Evolutionary conservation across 2,888 invertebrate genomes (phyloP).

Genomic region (Neuroscelio doddi): DNA sequence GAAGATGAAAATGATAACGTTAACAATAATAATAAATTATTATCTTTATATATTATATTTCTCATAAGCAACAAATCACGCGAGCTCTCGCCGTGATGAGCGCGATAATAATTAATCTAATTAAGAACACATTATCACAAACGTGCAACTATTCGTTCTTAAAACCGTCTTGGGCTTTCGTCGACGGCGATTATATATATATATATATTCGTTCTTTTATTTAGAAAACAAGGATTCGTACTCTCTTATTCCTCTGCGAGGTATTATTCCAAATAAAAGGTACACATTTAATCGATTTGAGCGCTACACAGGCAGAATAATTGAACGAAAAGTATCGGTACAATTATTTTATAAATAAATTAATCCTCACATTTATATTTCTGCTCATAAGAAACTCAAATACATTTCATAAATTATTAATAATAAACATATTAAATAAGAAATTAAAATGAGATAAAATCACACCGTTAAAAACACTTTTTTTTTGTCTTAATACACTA

Average conservation of each 20-base stretch:
- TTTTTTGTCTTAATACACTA: too few relatives aligned
- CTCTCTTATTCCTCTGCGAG: conserved; percentile 7
- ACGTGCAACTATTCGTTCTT: conserved; percentile 46
- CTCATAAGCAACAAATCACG: conserved; percentile 37
- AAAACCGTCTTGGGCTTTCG: conserved; percentile 19
- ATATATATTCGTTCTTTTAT: conserved; percentile 3
- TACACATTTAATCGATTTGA: conserved; percentile 26
- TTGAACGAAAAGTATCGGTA: conserved; percentile 11
- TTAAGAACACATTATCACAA: conserved; percentile 54
- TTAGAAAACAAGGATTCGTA: conserved; percentile 10
- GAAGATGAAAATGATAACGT: conserved; percentile 42
- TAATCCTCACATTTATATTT: background rate
- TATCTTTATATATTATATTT: conserved; percentile 34
- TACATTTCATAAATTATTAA: too few relatives aligned
- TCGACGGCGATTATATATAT: conserved; percentile 11
- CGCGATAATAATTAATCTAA: conserved; percentile 48
- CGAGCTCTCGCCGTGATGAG: conserved; percentile 30
- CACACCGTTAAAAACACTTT: too few relatives aligned
- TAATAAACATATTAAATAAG: conserved; percentile 1
- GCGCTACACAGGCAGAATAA: conserved; percentile 15
- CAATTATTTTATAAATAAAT: background rate
- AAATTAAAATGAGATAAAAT: background rate
- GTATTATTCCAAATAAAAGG: conserved; percentile 15
- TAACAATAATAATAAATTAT: conserved; percentile 40
- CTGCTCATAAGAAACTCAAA: background rate